phyloP scores from a whole-genome alignment of 2,113 vertebrate species.

The Steatornis caripensis region DNA sequence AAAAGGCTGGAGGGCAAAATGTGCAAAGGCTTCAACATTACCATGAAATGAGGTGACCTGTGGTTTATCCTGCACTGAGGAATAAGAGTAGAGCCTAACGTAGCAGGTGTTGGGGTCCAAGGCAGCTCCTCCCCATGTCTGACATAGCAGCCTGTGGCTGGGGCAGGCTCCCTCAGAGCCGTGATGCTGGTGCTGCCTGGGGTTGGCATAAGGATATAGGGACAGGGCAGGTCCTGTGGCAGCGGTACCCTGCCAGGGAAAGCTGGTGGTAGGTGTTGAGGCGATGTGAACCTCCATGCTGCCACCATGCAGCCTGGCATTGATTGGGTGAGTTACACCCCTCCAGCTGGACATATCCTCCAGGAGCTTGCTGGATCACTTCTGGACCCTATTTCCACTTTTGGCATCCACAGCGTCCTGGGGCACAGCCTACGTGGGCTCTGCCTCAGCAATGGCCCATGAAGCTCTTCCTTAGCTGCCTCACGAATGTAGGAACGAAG shows the following conservation, averaged over 20 bases:
- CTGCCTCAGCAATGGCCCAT: neutral
- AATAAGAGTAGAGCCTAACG: rapidly evolving
- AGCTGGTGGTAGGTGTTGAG: neutral
- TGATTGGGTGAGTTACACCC: neutral
- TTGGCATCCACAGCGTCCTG: neutral
- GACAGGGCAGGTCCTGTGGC: neutral
- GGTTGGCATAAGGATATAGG: neutral
- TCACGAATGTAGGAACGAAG: neutral
- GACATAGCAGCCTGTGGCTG: neutral
- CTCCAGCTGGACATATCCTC: neutral
- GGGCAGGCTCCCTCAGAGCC: neutral
- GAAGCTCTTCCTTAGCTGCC: neutral
- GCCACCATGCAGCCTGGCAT: neutral
- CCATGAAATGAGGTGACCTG: neutral
- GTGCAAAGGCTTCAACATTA: neutral
- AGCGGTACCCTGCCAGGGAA: neutral
- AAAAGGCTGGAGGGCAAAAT: neutral
- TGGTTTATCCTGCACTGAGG: neutral
- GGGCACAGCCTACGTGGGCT: neutral
- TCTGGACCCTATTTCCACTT: neutral
- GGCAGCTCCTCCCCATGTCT: neutral
- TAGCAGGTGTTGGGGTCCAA: neutral
- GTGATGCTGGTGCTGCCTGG: neutral
- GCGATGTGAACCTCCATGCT: neutral
- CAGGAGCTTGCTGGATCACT: neutral